These are phyloP conservation scores for Ormia ochracea DNA, from an alignment of 2,888 invertebrate species.

Conservation along the genomic window DNA sequence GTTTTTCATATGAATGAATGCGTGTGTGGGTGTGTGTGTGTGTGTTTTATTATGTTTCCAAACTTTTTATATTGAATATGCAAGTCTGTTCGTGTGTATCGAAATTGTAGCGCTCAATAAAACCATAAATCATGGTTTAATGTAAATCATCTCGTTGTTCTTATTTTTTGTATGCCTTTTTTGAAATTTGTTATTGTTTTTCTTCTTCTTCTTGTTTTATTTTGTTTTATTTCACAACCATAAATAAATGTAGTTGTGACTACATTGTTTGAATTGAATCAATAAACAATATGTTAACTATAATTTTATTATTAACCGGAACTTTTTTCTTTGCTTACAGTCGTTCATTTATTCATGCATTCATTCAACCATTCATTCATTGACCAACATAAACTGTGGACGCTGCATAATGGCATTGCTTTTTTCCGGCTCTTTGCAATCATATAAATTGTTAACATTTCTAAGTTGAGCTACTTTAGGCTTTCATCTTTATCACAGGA, in stretches of 20 bases:
- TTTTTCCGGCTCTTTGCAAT: neutral
- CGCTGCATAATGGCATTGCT: constrained; percentile 12
- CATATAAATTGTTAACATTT: constrained; percentile 4
- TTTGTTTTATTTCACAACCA: constrained; percentile 33
- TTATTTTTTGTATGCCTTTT: constrained; percentile 33
- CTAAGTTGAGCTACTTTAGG: neutral
- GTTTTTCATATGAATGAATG: constrained; percentile 27
- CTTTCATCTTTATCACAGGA: too few species aligned
- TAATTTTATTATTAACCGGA: constrained; percentile 61
- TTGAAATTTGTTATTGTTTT: constrained; percentile 16
- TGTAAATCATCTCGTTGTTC: constrained; percentile 43
- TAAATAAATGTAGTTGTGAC: constrained; percentile 40
- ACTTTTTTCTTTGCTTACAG: constrained; percentile 12
- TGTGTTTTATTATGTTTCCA: neutral
- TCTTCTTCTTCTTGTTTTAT: too few species aligned
- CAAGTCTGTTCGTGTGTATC: neutral
- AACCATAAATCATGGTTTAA: constrained; percentile 61
- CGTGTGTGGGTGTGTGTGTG: neutral
- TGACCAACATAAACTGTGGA: constrained; percentile 54
- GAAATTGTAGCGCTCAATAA: constrained; percentile 54
- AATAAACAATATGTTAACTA: constrained; percentile 63
- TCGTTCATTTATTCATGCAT: constrained; percentile 20
- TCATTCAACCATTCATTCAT: constrained; percentile 45
- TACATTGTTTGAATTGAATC: constrained; percentile 55
- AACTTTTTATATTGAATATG: neutral